phyloP scores from a whole-genome alignment of 2,888 invertebrate species.

The Bhutanitis thaidina region DNA sequence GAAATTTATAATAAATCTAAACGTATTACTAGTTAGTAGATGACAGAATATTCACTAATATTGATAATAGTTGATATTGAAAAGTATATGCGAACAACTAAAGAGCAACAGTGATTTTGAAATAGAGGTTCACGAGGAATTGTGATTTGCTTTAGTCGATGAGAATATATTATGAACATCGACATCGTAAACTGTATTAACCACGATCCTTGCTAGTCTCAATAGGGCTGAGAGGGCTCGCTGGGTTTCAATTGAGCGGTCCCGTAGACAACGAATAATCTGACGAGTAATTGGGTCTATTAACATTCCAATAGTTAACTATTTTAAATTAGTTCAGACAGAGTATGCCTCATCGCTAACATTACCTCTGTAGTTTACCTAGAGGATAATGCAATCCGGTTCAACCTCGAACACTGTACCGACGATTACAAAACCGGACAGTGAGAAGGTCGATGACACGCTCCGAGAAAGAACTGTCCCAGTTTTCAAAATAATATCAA shows the following conservation, averaged over 20 bases:
- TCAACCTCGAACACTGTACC: constrained; percentile 1
- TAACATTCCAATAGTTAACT: constrained; percentile 38
- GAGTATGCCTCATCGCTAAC: constrained; percentile 3
- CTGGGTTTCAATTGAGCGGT: constrained; percentile 52
- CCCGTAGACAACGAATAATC: constrained; percentile 47
- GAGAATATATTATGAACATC: too few relatives aligned
- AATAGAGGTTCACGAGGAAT: too few relatives aligned
- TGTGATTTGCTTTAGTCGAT: too few relatives aligned
- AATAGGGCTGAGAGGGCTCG: constrained; percentile 39
- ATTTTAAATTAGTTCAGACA: constrained; percentile 19
- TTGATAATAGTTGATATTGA: too few relatives aligned
- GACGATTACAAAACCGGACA: constrained; percentile 15
- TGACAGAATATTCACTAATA: too few relatives aligned
- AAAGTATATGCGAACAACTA: too few relatives aligned
- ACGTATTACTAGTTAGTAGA: too few relatives aligned
- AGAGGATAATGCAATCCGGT: background rate
- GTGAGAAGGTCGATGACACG: constrained; percentile 28
- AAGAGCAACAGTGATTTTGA: too few relatives aligned
- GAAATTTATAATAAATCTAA: too few relatives aligned
- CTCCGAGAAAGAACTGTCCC: constrained; percentile 37
- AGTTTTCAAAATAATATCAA: constrained; percentile 46
- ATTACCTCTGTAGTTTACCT: constrained; percentile 4
- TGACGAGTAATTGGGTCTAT: constrained; percentile 25
- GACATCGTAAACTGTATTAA: too few relatives aligned
- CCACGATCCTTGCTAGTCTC: too few relatives aligned